A percentile compares a stretch with the other conserved stretches of the same genome.
Conservation (phyloP, 2,113 vertebrate genomes). For the Siniperca chuatsi region DNA sequence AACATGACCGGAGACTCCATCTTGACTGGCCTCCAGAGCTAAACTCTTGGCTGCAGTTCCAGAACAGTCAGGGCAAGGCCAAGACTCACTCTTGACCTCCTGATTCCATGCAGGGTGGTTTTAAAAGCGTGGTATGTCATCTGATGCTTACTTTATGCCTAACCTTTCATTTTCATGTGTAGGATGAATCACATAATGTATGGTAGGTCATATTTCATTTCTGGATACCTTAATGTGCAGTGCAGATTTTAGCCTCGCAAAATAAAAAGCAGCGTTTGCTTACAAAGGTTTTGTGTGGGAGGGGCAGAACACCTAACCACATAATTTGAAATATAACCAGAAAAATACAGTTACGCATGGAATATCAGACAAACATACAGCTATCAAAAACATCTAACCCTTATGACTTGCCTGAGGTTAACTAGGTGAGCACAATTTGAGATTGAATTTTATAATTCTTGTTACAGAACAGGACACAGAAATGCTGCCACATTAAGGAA, state of each 20-base stretch:
- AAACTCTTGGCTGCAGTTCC: slow-evolving; percentile 63
- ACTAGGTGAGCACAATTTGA: slow-evolving; percentile 60
- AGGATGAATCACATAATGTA: slow-evolving; percentile 2
- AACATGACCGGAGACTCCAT: slow-evolving; percentile 63
- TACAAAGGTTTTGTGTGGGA: slow-evolving; percentile 9
- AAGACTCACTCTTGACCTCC: slow-evolving; percentile 32
- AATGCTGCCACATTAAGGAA: slow-evolving; percentile 52
- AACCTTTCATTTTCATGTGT: not conserved
- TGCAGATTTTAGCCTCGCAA: not conserved
- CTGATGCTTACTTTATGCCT: not conserved
- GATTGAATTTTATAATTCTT: slow-evolving; percentile 38
- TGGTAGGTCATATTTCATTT: not conserved
- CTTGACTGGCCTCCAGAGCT: slow-evolving; percentile 51
- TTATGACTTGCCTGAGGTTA: not conserved
- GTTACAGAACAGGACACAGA: slow-evolving; percentile 38
- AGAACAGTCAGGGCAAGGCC: slow-evolving; percentile 20
- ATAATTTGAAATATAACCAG: not conserved
- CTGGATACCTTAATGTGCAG: not conserved
- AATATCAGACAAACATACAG: not conserved
- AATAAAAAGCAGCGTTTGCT: not conserved
- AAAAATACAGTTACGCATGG: not conserved
- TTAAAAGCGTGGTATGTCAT: slow-evolving; percentile 18
- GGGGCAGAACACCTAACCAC: not conserved
- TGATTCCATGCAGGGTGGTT: slow-evolving; percentile 5
- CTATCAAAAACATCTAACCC: not conserved